Evolutionary conservation across 2,113 vertebrate genomes (phyloP).

Genomic region (Eidolon helvum): DNA sequence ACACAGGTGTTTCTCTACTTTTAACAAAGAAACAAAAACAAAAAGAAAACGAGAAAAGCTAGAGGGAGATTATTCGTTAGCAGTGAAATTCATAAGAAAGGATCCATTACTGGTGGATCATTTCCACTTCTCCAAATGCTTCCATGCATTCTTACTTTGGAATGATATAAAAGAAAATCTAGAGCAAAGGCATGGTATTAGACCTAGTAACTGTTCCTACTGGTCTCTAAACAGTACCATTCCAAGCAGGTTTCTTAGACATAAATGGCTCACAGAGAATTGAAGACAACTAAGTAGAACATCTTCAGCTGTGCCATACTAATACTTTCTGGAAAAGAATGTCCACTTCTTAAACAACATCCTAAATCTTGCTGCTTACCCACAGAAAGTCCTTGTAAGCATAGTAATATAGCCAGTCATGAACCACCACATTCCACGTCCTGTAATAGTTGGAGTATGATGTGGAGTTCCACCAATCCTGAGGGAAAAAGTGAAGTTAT

Average conservation of each 20-base stretch:
- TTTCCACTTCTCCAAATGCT: neutral
- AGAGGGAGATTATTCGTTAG: neutral
- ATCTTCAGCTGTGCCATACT: neutral
- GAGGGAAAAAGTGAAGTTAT: neutral
- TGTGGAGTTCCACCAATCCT: conserved; percentile 94
- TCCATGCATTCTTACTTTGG: neutral
- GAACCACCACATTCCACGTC: conserved; percentile 90
- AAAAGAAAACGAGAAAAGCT: neutral
- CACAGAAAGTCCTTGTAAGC: conserved; percentile 89
- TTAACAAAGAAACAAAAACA: conserved; percentile 11
- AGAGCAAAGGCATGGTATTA: neutral
- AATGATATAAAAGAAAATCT: neutral
- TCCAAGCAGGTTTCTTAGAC: neutral
- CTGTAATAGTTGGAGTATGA: conserved; percentile 90
- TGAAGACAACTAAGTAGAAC: neutral
- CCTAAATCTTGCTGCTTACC: conserved; percentile 78
- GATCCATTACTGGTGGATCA: neutral
- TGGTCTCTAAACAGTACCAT: neutral
- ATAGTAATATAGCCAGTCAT: conserved; percentile 92
- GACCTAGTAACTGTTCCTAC: neutral
- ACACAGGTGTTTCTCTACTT: neutral
- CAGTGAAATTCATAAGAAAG: neutral
- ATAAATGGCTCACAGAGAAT: neutral
- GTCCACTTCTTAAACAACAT: neutral
- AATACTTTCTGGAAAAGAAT: neutral